Conservation (phyloP, 2,888 invertebrate genomes). For the Agrochola lota region DNA sequence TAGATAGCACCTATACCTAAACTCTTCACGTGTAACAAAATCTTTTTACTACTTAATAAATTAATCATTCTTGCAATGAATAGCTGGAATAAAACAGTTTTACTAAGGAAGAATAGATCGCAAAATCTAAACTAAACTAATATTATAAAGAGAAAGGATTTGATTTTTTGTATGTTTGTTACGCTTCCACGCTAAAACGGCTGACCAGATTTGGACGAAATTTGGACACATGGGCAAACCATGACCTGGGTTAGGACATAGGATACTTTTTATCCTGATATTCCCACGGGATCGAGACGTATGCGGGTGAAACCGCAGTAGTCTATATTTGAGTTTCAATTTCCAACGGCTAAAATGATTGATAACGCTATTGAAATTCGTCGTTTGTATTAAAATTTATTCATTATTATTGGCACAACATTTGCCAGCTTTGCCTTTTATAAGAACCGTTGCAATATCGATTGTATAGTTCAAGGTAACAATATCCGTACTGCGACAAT, state of each 20-base stretch:
- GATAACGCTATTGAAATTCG: slow-evolving; percentile 6
- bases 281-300: too few species aligned
- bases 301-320: too few species aligned
- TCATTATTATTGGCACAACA: slow-evolving; percentile 28
- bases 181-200: too few species aligned
- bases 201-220: too few species aligned
- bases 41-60: background rate
- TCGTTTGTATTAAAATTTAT: background rate
- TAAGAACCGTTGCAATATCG: slow-evolving; percentile 27
- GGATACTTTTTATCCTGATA: too few species aligned
- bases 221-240: too few species aligned
- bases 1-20: too few species aligned
- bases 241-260: too few species aligned
- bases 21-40: background rate
- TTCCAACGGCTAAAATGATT: background rate
- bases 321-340: background rate
- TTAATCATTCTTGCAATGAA: background rate
- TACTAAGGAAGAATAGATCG: background rate
- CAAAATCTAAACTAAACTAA: background rate
- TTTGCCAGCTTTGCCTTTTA: background rate
- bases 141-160: too few species aligned
- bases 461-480: slow-evolving; percentile 44
- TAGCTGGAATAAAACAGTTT: background rate
- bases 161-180: too few species aligned
- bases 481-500: background rate